Conservation (phyloP, 2,888 invertebrate genomes). For the Microctonus hyperodae region DNA sequence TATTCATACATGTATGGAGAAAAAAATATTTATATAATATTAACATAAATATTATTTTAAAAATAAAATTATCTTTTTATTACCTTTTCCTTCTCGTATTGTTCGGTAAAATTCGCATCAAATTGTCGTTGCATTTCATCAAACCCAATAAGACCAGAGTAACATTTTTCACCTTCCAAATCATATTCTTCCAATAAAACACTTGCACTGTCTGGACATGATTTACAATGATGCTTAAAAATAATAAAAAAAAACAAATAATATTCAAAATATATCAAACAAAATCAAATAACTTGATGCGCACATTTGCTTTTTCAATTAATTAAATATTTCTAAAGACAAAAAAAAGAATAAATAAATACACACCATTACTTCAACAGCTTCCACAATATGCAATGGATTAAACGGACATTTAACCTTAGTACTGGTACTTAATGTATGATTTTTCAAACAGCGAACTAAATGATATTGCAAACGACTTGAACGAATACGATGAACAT, state of each 20-base stretch:
- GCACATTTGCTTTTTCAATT: too few species aligned
- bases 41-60: neutral
- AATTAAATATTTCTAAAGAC: too few species aligned
- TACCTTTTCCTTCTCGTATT: neutral
- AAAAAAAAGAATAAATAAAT: neutral
- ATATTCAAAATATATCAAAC: neutral
- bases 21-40: too few species aligned
- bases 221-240: slow-evolving; percentile 30
- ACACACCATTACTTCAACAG: slow-evolving; percentile 42
- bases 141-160: neutral
- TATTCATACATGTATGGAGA: too few species aligned
- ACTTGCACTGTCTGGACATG: slow-evolving; percentile 15
- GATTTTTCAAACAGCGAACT: slow-evolving; percentile 43
- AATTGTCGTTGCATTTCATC: neutral
- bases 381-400: slow-evolving; percentile 42
- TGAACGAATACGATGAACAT: slow-evolving; percentile 41
- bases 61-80: neutral
- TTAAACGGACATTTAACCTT: slow-evolving; percentile 48
- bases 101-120: neutral
- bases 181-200: neutral
- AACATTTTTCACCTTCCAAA: neutral
- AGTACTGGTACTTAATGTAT: slow-evolving; percentile 6
- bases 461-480: slow-evolving; percentile 47
- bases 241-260: neutral
- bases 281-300: neutral